Percentiles rank a stretch among this genome's conserved stretches.
Conservation (phyloP, 2,888 invertebrate genomes). For the Euproctis similis region DNA sequence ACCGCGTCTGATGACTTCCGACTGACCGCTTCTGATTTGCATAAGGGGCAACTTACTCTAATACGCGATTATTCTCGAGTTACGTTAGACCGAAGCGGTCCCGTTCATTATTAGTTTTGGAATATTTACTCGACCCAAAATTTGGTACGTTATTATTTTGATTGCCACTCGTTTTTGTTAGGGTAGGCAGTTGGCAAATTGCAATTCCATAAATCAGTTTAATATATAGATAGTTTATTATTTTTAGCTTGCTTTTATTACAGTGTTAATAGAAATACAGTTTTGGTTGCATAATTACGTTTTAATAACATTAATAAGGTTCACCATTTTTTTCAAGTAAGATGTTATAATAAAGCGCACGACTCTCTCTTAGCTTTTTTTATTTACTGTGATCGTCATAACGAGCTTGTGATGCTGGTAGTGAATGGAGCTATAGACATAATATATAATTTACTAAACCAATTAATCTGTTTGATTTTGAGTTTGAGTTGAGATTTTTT, state of each 20-base stretch:
- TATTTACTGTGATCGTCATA: too few relatives aligned
- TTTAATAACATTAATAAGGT: slow-evolving; percentile 4
- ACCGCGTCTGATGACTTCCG: slow-evolving; percentile 62
- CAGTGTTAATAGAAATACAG: too few relatives aligned
- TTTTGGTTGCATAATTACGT: not conserved
- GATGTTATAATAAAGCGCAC: too few relatives aligned
- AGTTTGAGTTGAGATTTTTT: too few relatives aligned
- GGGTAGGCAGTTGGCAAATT: slow-evolving; percentile 37
- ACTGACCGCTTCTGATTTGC: slow-evolving; percentile 70
- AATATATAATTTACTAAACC: too few relatives aligned
- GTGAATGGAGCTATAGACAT: too few relatives aligned
- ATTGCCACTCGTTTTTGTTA: slow-evolving; percentile 41
- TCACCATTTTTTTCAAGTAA: too few relatives aligned
- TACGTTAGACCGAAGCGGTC: slow-evolving; percentile 47
- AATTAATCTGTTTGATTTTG: too few relatives aligned
- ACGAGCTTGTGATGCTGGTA: too few relatives aligned
- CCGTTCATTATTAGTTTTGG: slow-evolving; percentile 66
- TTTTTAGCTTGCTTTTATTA: too few relatives aligned
- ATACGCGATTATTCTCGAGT: slow-evolving; percentile 69
- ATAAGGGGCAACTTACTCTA: slow-evolving; percentile 69
- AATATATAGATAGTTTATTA: slow-evolving; percentile 5
- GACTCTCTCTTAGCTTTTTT: too few relatives aligned
- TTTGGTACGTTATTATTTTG: slow-evolving; percentile 46
- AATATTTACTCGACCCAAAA: slow-evolving; percentile 58
- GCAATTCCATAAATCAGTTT: slow-evolving; percentile 21